Conservation (phyloP, 2,113 vertebrate genomes). For the Gnathonemus longibarbis region DNA sequence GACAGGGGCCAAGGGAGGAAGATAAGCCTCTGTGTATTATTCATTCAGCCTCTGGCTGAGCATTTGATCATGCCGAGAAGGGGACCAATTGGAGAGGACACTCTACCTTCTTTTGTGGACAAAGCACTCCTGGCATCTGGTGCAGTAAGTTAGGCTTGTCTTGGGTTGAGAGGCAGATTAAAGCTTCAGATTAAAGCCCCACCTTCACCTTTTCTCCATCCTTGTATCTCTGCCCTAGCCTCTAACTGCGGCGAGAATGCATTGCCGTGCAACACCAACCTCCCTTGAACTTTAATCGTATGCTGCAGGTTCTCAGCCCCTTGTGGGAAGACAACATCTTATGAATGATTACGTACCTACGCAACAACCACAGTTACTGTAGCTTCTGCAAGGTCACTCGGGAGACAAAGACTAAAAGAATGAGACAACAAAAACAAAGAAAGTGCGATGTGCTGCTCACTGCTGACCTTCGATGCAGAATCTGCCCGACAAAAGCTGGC, state of each 20-base stretch:
- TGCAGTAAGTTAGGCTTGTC: background rate
- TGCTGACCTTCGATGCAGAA: background rate
- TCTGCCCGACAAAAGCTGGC: background rate
- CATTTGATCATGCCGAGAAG: background rate
- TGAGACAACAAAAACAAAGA: background rate
- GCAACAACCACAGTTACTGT: background rate
- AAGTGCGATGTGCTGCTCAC: background rate
- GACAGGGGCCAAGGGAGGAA: background rate
- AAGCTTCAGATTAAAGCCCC: background rate
- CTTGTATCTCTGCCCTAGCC: background rate
- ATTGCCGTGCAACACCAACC: background rate
- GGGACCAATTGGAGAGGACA: background rate
- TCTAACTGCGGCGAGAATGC: background rate
- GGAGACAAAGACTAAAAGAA: background rate
- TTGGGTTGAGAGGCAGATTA: background rate
- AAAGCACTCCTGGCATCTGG: background rate
- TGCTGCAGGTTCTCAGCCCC: conserved; percentile 11
- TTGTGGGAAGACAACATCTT: background rate
- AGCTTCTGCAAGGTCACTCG: conserved; percentile 4
- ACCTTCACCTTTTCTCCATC: background rate
- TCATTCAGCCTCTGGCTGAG: background rate
- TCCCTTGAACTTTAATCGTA: conserved; percentile 16
- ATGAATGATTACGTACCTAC: background rate
- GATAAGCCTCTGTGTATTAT: conserved; percentile 14
- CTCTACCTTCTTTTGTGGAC: background rate